Evolutionary conservation across 2,888 invertebrate species (phyloP).

Genomic region (Campoletis raptor): DNA sequence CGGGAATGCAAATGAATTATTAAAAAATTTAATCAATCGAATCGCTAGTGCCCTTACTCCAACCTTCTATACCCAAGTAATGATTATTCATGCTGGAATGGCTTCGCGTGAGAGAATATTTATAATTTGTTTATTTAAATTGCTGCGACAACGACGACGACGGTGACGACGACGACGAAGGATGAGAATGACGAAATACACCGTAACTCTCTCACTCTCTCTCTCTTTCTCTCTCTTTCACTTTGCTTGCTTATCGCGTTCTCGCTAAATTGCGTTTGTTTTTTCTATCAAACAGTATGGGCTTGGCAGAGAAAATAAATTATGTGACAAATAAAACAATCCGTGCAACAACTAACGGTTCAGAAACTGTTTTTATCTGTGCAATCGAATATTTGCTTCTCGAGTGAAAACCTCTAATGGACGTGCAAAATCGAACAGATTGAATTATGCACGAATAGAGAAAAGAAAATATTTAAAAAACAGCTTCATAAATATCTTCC

Average conservation of each 20-base stretch:
- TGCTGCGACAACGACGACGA: constrained; percentile 71
- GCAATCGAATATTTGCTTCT: constrained; percentile 38
- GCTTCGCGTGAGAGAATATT: constrained; percentile 83
- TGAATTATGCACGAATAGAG: not conserved
- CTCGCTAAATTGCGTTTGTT: constrained; percentile 82
- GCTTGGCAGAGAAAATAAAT: constrained; percentile 44
- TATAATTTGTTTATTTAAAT: constrained; percentile 85
- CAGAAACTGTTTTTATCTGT: constrained; percentile 25
- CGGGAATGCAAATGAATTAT: constrained; percentile 84
- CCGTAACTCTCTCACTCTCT: not conserved
- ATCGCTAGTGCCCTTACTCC: constrained; percentile 81
- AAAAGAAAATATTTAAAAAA: not conserved
- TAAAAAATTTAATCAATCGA: constrained; percentile 85
- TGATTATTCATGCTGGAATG: constrained; percentile 84
- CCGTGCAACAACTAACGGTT: constrained; percentile 37
- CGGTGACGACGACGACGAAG: constrained; percentile 50
- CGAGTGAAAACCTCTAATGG: constrained; percentile 62
- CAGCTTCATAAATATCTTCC: not conserved
- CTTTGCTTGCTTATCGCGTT: constrained; percentile 76
- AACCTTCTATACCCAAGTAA: constrained; percentile 78
- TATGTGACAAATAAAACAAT: constrained; percentile 50
- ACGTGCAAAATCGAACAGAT: constrained; percentile 49
- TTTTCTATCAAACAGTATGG: constrained; percentile 76
- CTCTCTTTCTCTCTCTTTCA: constrained; percentile 50
- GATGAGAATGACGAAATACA: constrained; percentile 45